Percentiles rank a stretch among this genome's conserved stretches.
Conservation (phyloP, 2,113 vertebrate species). For the Seriola rivoliana region DNA sequence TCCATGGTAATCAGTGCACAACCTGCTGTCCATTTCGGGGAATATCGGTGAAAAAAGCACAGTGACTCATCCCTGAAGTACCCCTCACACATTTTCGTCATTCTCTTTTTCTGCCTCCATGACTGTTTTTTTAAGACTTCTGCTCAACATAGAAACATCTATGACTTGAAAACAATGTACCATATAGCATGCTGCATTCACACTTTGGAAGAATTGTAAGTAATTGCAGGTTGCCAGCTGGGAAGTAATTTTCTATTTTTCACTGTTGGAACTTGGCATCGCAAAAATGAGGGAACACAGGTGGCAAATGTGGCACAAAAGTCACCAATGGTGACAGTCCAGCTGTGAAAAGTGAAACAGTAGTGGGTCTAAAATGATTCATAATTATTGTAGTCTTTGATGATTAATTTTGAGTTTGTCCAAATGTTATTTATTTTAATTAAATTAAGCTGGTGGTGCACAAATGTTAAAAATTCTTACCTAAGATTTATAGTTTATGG, state of each 20-base stretch:
- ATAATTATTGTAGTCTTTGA: not conserved
- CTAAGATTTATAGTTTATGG: not conserved
- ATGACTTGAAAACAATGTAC: not conserved
- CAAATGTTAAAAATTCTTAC: not conserved
- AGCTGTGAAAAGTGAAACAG: not conserved
- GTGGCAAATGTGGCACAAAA: not conserved
- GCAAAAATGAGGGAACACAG: not conserved
- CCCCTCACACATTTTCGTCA: conserved; percentile 19
- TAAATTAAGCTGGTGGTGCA: not conserved
- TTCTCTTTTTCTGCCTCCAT: not conserved
- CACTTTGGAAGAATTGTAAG: not conserved
- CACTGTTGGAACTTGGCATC: not conserved
- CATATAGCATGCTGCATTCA: not conserved
- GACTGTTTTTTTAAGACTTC: not conserved
- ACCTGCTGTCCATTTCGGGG: conserved; percentile 53
- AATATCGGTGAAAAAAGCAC: conserved; percentile 1
- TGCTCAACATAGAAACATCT: conserved; percentile 1
- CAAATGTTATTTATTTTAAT: not conserved
- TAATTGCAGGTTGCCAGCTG: not conserved
- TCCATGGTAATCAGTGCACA: conserved; percentile 54
- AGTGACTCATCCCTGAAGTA: conserved; percentile 45
- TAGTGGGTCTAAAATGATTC: not conserved
- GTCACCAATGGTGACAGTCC: not conserved
- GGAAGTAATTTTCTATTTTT: not conserved
- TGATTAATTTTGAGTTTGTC: not conserved